Base-by-base conservation (phyloP, 2,797 vertebrate genomes). In the Eospalax fontanierii region DNA sequence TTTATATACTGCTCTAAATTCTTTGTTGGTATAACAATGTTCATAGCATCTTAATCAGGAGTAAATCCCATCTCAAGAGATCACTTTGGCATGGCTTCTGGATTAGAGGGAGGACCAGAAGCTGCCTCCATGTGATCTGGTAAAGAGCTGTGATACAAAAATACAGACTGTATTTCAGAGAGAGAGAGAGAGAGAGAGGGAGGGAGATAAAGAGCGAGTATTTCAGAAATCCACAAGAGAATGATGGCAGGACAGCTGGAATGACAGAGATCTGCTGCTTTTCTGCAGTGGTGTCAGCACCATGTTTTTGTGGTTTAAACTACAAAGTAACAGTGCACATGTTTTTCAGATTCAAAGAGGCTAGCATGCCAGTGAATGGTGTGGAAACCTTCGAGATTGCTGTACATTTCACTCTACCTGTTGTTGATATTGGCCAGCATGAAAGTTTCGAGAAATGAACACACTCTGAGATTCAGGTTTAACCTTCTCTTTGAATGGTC, bases 381-480 rank as follows among this genome's bases (percentile, higher is more conserved):
- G 59, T 71, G 87, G 35, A 70, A 93, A 61, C 82, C 76, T 93
- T 87, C 50, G 95, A 94, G 30, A 87, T 22, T 87, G 26, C 24
- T 86, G 70, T 90, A 40, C 89, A 83, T n/a, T 76, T 92, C 59
- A 81, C 83, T 75, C 61, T 97, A 98, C 97, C 96, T 97, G 90
- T 91, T 65, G 1, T 50, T 96, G 89, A 79, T 90, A 2, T 79
- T 66, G 90, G 97, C 92, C 89, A 93, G 94, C 83, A 59, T 97
- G 97, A 96, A 98, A 98, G 96, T 94, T 94, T 96, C 43, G 94
- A 95, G 95, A 98, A 96, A 98, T 96, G 96, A 97, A 96, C 97
- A 93, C 40, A 94, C 87, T 96, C 2, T 73, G 76, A 80, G 71
- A 75, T 18, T 38, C 63, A 87, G 93, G 65, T 95, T 97, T 96